Base-by-base conservation (phyloP, 1,140 invertebrate genomes). In the Brachionus rotundiformis region DNA sequence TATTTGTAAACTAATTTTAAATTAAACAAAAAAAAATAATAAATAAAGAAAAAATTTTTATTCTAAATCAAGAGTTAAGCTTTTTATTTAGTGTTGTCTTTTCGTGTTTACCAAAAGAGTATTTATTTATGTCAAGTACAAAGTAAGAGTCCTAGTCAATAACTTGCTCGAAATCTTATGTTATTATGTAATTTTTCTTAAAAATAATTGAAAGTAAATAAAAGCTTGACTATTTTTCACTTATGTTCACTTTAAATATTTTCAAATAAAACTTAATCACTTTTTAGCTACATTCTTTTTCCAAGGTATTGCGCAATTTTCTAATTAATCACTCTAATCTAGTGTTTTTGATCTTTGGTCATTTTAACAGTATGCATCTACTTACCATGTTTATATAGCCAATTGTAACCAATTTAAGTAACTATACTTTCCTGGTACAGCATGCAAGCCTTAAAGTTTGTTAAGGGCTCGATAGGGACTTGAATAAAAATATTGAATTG, bases 151-250 rank as follows among this genome's bases (percentile, higher is more conserved):
- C 47, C 16, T 54, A 54, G 47, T 54, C 47, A 54, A 54, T 54
- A n/a, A 54, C 47, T 54, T 54, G 47, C 47, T 19, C 23, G 47
- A 54, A 54, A 54, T 54, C 47, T 54, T 54, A 54, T n/a, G n/a
- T n/a, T n/a, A 16, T 54, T 54, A 54, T 54, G 47, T 54, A 54
- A 54, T 54, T 54, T 41, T 54, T 54, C 47, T 54, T 54, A 2
- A 54, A 54, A 54, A 54, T 54, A 54, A 54, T 54, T 54, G 47
- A 54, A 54, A 54, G 47, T 54, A 54, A 54, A 54, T 54, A 54
- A 54, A 54, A 54, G 19, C 47, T 54, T 19, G 23, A 54, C 47
- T 54, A 54, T 54, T 54, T 54, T 54, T 54, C 16, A 54, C 16
- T 54, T 19, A 19, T 54, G 19, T 54, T 54, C 47, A 54, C n/a